Evolutionary conservation across 35 echinoderm and acorn worm species (phyloP).

Genomic region (Holothuria glaberrima): DNA sequence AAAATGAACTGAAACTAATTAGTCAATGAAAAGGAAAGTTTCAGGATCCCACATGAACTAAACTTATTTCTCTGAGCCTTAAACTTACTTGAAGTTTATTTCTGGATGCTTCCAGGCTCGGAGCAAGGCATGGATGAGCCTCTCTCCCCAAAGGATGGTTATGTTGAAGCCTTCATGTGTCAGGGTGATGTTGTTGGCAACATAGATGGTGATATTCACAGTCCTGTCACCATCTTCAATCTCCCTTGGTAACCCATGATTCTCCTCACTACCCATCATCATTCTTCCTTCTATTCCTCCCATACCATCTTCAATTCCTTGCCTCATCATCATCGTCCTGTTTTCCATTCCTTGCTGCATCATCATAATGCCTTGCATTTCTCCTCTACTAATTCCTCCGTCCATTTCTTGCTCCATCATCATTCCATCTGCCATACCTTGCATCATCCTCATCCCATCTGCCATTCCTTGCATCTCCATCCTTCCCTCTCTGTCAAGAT

Average conservation of each 20-base stretch:
- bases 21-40: too few species aligned
- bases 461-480: too few species aligned
- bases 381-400: too few species aligned
- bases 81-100: constrained; percentile 3
- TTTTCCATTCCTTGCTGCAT: too few species aligned
- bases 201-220: background rate
- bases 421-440: background rate
- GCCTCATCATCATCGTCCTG: background rate
- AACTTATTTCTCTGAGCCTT: too few species aligned
- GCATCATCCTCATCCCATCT: background rate
- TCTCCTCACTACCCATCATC: background rate
- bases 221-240: background rate
- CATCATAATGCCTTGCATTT: too few species aligned
- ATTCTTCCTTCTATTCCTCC: background rate
- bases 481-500: background rate
- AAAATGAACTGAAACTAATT: too few species aligned
- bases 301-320: too few species aligned
- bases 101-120: constrained; percentile 5
- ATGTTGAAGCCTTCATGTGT: background rate
- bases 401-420: too few species aligned
- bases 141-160: constrained; percentile 1
- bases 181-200: background rate
- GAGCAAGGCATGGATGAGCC: background rate
- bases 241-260: background rate
- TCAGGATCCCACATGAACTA: too few species aligned